Evolutionary conservation across 2,888 invertebrate species (phyloP).

Genomic region (Hirtodrosophila trivittata): DNA sequence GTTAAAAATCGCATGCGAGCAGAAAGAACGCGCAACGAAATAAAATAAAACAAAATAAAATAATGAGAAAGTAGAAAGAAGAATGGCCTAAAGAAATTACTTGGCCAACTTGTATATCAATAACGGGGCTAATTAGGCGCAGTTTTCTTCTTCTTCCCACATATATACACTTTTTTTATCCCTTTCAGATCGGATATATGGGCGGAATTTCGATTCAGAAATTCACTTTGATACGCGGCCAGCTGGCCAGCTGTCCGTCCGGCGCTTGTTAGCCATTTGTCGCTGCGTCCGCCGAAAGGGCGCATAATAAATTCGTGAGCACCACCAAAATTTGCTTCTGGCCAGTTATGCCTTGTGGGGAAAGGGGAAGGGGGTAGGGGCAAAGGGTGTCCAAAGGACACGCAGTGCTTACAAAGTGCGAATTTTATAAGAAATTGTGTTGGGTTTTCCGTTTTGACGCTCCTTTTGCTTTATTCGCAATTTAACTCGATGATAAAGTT

Average conservation of each 20-base stretch:
- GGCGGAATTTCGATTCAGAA: constrained; percentile 40
- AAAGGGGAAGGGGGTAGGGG: constrained; percentile 13
- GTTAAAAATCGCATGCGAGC: constrained; percentile 48
- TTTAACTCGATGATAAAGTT: constrained; percentile 71
- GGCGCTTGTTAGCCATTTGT: constrained; percentile 55
- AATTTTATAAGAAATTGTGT: constrained; percentile 58
- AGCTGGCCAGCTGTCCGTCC: no score
- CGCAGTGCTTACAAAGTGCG: constrained; percentile 36
- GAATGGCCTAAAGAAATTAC: neutral
- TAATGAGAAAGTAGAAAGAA: neutral
- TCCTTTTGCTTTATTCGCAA: constrained; percentile 61
- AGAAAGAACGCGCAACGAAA: no score
- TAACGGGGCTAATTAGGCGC: constrained; percentile 48
- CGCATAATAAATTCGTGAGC: constrained; percentile 70
- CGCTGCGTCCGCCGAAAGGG: constrained; percentile 37
- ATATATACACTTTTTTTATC: constrained; percentile 3
- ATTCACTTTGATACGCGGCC: constrained; percentile 45
- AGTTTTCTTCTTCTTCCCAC: constrained; percentile 2
- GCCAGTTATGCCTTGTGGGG: constrained; percentile 17
- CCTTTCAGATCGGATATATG: constrained; percentile 30
- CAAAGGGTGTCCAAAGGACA: constrained; percentile 49
- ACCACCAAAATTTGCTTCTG: constrained; percentile 38
- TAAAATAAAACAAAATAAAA: constrained; percentile 1
- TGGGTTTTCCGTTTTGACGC: constrained; percentile 59
- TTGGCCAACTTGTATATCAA: constrained; percentile 36